Evolutionary conservation across 2,113 vertebrate genomes (phyloP), one percentile per base, ranked within the genome.

Genomic region (Talpa occidentalis): DNA sequence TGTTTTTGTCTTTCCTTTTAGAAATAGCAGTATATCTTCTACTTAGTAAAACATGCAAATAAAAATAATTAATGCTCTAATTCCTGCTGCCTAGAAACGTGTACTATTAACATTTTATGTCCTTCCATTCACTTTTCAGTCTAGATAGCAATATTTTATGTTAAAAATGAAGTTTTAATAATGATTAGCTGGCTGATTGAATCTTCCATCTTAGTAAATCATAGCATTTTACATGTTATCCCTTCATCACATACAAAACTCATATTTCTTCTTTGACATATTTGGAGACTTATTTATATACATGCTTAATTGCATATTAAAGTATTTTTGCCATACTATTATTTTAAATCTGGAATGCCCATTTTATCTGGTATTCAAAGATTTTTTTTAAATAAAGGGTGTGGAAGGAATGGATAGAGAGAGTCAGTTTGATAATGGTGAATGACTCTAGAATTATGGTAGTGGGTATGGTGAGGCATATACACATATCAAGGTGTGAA

Each of bases 311-410:
- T 84, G 15, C 5, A 12, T 30, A 79, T 35, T 94, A 80, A 90
- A 35, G 0, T 64, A 62, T 37, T 47, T 80, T 70, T 84, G 64
- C 90, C 12, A 76, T 56, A 21, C 12, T 91, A 16, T 77, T 72
- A 77, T 52, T 94, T 32, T 79, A 86, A 88, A 91, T 82, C 49
- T 87, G 12, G 1, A 94, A 21, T 52, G 7, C 87, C 10, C 73
- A 78, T 90, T 92, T 95, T 82, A 84, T 80, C 6, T 94, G 35
- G 0, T 69, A 59, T 70, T 90, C 40, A 89, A 81, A 62, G 7
- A 21, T 54, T 19, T 56, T 56, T 56, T 56, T 56, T 56, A 56
- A 56, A 56, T 56, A 56, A 56, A 56, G 54, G 54, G 54, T 56
- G 21, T 56, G 54, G 54, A 56, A 56, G 54, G 54, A 56, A 22